Conservation (phyloP, 2,113 vertebrate genomes). For the Podocnemis expansa region DNA sequence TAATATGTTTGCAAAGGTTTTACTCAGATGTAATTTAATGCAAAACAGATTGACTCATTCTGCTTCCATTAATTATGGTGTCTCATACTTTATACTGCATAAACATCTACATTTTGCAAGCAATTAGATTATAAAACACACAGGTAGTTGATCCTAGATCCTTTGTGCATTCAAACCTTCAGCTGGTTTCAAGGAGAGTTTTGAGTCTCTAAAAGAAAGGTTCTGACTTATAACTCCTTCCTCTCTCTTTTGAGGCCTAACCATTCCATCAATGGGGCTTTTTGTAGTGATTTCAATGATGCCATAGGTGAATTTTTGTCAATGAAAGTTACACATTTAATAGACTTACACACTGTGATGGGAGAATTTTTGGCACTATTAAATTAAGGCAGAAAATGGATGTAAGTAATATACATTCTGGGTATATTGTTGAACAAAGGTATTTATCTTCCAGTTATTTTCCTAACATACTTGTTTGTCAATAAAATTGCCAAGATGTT, state of each 20-base stretch:
- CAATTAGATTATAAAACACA: background rate
- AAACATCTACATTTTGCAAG: background rate
- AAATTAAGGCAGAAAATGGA: background rate
- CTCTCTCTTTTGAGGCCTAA: background rate
- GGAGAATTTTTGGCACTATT: background rate
- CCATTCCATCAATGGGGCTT: too few species aligned
- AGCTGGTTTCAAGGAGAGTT: background rate
- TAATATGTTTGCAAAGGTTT: background rate
- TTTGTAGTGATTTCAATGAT: background rate
- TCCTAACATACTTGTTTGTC: background rate
- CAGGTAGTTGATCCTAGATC: background rate
- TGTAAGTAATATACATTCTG: background rate
- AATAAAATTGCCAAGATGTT: background rate
- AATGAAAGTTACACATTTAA: background rate
- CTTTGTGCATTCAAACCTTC: background rate
- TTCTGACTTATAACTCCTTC: background rate
- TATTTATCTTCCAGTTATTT: background rate
- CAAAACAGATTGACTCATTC: fast-evolving
- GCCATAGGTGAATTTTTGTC: background rate
- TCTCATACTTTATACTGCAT: background rate
- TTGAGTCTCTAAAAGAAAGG: background rate
- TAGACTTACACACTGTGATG: background rate
- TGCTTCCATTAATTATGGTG: background rate
- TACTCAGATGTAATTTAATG: background rate
- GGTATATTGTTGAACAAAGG: background rate